Conservation (phyloP, 2,113 vertebrate species). For the Campylorhamphus procurvoides region DNA sequence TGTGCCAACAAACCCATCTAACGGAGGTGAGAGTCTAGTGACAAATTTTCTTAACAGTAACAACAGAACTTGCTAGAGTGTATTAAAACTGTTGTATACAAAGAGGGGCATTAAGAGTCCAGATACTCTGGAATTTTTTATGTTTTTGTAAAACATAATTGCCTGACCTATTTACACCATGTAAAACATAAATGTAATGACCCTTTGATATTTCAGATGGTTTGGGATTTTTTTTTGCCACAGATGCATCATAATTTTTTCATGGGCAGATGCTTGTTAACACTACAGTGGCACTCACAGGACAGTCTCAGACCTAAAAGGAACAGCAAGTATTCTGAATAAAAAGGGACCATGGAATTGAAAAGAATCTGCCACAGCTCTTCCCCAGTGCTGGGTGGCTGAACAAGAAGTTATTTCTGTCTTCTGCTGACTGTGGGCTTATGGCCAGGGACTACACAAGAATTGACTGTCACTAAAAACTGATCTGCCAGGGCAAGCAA, state of each 20-base stretch:
- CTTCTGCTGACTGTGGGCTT: neutral
- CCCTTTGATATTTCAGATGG: neutral
- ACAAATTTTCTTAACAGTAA: neutral
- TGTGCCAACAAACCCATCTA: neutral
- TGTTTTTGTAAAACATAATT: neutral
- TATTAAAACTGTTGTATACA: neutral
- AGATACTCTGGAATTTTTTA: neutral
- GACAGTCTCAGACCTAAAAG: neutral
- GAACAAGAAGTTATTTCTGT: conserved; percentile 5
- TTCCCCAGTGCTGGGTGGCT: neutral
- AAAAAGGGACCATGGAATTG: neutral
- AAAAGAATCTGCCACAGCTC: neutral
- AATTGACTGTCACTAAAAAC: neutral
- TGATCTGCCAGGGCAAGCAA: neutral
- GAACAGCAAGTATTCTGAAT: neutral
- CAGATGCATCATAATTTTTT: neutral
- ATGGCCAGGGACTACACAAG: conserved; percentile 5
- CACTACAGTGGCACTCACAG: neutral
- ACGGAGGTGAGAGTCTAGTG: neutral
- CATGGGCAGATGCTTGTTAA: neutral
- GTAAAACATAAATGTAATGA: neutral
- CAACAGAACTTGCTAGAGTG: neutral
- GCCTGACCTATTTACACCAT: neutral
- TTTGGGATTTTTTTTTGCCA: neutral
- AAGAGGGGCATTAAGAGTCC: neutral